These are phyloP conservation scores for Vespertilio murinus DNA, from an alignment of 2,797 vertebrate genomes.

Conservation along the genomic window DNA sequence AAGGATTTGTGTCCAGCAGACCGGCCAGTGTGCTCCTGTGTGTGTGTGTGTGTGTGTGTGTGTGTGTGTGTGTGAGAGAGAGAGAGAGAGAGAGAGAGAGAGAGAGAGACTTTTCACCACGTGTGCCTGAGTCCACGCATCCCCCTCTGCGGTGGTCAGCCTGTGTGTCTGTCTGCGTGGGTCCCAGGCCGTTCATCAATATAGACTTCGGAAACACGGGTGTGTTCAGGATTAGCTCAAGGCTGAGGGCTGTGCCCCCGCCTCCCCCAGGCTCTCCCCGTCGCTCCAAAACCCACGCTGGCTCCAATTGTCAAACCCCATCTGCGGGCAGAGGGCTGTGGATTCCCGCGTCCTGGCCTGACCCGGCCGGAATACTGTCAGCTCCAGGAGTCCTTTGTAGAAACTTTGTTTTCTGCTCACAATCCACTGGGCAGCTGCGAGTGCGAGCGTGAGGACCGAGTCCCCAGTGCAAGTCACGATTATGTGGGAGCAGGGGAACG, in stretches of 20 bases:
- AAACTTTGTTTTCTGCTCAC: conserved; percentile 38
- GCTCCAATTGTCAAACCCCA: background rate
- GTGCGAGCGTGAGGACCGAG: background rate
- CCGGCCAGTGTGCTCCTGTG: background rate
- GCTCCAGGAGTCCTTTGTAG: background rate
- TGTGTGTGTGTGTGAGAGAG: no score
- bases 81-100: background rate
- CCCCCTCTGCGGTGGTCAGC: background rate
- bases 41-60: no score
- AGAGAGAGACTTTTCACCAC: background rate
- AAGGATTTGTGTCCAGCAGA: background rate
- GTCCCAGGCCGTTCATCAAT: background rate
- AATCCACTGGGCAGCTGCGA: background rate
- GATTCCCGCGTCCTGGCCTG: background rate
- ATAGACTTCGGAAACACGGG: background rate
- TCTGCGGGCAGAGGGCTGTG: background rate
- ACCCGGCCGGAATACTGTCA: background rate
- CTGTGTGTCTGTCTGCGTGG: background rate
- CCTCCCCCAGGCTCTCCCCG: background rate
- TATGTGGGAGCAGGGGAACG: background rate
- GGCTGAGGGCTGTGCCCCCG: background rate
- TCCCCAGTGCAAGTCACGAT: background rate
- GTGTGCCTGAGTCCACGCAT: background rate
- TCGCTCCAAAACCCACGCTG: background rate
- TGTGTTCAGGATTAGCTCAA: background rate